phyloP scores from a whole-genome alignment of 2,797 vertebrate species.

The Numenius phaeopus region DNA sequence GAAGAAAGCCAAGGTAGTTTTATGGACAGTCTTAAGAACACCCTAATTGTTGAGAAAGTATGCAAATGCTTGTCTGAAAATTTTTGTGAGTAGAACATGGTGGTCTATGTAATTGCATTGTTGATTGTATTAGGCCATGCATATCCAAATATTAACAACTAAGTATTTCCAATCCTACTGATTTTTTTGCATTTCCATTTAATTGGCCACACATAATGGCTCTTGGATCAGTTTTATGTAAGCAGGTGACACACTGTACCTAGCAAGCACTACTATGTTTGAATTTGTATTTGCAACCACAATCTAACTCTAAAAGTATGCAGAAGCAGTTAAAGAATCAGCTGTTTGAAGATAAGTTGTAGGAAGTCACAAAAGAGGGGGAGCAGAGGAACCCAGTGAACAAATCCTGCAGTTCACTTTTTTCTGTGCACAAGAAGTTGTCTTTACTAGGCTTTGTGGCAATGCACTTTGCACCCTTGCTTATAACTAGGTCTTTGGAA shows the following conservation, averaged over 20 bases:
- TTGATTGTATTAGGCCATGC: not conserved
- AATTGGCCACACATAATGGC: accelerated
- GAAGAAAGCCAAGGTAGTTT: not conserved
- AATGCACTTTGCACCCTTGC: not conserved
- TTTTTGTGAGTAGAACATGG: not conserved
- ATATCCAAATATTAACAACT: not conserved
- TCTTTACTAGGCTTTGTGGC: not conserved
- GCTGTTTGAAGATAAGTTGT: not conserved
- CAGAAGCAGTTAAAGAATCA: not conserved
- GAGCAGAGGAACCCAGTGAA: not conserved
- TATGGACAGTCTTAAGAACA: not conserved
- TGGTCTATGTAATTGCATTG: not conserved
- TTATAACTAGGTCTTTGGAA: not conserved
- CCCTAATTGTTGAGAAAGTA: not conserved
- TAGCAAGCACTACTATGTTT: not conserved
- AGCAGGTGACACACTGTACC: not conserved
- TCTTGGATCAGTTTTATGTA: not conserved
- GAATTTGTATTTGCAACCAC: not conserved
- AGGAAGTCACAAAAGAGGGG: not conserved
- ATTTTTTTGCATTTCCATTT: not conserved
- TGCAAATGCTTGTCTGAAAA: not conserved
- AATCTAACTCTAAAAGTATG: not conserved
- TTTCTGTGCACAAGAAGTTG: not conserved
- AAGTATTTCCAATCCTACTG: not conserved
- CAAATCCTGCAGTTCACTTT: not conserved